A percentile compares a stretch with the other conserved stretches of the same genome.
Evolutionary conservation across 2,888 invertebrate species (phyloP).

Genomic region (Andrena hattorfiana): DNA sequence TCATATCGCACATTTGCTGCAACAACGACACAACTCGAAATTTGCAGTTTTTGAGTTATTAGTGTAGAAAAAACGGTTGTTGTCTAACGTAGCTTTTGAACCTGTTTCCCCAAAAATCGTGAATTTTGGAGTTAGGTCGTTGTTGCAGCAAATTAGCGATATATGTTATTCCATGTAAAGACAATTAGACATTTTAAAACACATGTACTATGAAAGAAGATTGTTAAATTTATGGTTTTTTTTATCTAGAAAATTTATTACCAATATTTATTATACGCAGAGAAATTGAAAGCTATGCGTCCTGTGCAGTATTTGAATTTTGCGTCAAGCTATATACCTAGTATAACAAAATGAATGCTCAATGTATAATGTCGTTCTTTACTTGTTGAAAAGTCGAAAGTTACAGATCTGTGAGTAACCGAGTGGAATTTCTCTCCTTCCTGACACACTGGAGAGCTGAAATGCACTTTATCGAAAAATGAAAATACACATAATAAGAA

Average conservation of each 20-base stretch:
- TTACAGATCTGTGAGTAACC: conserved; percentile 30
- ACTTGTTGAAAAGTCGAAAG: conserved; percentile 45
- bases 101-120: no score
- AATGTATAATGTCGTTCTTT: conserved; percentile 58
- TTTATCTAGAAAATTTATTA: neutral
- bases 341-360: conserved; percentile 61
- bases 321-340: neutral
- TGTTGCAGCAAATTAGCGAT: no score
- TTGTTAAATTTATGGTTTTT: conserved; percentile 2
- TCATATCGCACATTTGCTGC: no score
- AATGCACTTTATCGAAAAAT: conserved; percentile 27
- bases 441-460: conserved; percentile 37
- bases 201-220: neutral
- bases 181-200: conserved; percentile 1
- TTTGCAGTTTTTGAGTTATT: no score
- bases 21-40: no score
- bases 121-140: no score
- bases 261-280: neutral
- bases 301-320: neutral
- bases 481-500: conserved; percentile 29
- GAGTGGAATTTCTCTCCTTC: conserved; percentile 39
- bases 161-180: neutral
- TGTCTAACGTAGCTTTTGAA: no score
- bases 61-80: neutral
- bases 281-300: neutral